These are phyloP conservation scores for Xestobium rufovillosum DNA, from an alignment of 2,888 invertebrate genomes.

Conservation along the genomic window DNA sequence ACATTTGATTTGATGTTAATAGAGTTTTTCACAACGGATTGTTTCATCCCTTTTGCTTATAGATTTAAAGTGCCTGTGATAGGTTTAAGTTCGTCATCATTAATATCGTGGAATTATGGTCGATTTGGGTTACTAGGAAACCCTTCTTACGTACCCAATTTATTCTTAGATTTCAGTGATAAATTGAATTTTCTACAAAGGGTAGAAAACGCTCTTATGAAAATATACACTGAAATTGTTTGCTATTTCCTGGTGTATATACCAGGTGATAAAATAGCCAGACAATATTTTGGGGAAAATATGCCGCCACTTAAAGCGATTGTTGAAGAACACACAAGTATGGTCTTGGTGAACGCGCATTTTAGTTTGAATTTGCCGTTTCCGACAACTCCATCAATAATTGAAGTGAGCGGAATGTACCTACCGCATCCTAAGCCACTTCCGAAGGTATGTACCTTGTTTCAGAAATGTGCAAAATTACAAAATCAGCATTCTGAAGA, in stretches of 20 bases:
- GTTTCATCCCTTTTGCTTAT: conserved; percentile 58
- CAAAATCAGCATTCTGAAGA: no score
- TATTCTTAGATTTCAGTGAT: conserved; percentile 39
- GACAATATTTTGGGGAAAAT: conserved; percentile 29
- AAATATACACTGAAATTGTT: conserved; percentile 22
- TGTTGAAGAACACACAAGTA: conserved; percentile 34
- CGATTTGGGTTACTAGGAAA: conserved; percentile 47
- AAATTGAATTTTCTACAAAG: conserved; percentile 37
- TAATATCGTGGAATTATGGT: conserved; percentile 45
- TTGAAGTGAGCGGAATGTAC: conserved; percentile 49
- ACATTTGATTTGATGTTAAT: conserved; percentile 61
- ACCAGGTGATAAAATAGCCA: conserved; percentile 27
- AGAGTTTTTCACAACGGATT: conserved; percentile 67
- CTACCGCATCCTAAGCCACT: not conserved
- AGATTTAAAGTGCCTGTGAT: conserved; percentile 48
- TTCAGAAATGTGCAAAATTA: no score
- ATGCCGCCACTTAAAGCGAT: conserved; percentile 22
- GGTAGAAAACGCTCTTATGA: conserved; percentile 41
- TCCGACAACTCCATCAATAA: conserved; percentile 43
- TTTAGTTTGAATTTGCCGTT: conserved; percentile 42
- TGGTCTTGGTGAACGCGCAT: conserved; percentile 44
- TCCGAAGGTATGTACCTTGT: not conserved
- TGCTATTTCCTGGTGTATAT: conserved; percentile 23
- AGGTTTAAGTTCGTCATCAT: conserved; percentile 46
- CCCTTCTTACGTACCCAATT: conserved; percentile 45